Conservation (phyloP, 2,797 vertebrate genomes). For the Sebastolobus alascanus region DNA sequence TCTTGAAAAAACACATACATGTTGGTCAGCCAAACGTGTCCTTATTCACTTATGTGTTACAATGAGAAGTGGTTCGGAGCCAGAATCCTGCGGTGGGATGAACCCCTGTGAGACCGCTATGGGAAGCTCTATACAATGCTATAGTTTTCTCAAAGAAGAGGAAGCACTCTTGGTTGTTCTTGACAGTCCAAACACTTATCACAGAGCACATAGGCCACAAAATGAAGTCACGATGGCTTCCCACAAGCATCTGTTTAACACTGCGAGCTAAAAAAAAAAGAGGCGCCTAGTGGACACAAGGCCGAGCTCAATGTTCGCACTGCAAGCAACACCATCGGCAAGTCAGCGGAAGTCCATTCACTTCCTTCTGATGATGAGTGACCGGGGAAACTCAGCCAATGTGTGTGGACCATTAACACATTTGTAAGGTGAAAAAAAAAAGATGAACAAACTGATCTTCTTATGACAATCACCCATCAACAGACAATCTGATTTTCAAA, state of each 20-base stretch:
- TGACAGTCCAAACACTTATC: background rate
- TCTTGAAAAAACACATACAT: slow-evolving; percentile 42
- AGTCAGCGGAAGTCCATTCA: slow-evolving; percentile 43
- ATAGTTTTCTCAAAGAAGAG: background rate
- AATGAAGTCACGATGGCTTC: slow-evolving; percentile 29
- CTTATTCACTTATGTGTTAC: slow-evolving; percentile 45
- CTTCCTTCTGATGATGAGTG: slow-evolving; percentile 32
- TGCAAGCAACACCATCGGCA: slow-evolving; percentile 52
- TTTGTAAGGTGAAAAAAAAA: background rate
- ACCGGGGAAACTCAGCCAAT: slow-evolving; percentile 21
- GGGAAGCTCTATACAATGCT: background rate
- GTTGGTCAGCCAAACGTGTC: slow-evolving; percentile 46
- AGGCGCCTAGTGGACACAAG: slow-evolving; percentile 19
- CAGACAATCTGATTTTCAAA: background rate
- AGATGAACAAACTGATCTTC: slow-evolving; percentile 3
- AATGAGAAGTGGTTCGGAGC: slow-evolving; percentile 29
- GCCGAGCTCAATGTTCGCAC: slow-evolving; percentile 29
- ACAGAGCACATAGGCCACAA: background rate
- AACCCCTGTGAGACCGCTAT: background rate
- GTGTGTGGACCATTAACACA: slow-evolving; percentile 20
- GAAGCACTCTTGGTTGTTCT: background rate
- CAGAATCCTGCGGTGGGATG: slow-evolving; percentile 19
- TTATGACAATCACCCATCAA: background rate
- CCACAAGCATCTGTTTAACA: slow-evolving; percentile 55
- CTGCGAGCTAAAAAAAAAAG: slow-evolving; percentile 28